These are phyloP conservation scores for Prionace glauca DNA, from an alignment of 2,797 vertebrate species.

Conservation along the genomic window DNA sequence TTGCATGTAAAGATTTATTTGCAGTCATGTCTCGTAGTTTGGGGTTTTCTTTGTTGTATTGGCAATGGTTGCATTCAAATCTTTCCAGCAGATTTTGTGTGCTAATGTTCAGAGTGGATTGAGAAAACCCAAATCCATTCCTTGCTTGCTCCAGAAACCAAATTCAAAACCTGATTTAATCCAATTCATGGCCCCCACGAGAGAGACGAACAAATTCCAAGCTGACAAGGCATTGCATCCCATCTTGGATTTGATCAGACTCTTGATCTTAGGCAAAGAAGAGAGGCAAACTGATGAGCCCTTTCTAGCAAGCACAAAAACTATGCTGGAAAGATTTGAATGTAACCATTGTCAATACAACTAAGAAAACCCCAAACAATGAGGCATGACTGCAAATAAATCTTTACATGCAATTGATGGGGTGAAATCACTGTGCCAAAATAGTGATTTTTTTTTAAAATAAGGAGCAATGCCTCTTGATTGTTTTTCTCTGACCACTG, in stretches of 20 bases:
- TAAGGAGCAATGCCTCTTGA: not conserved
- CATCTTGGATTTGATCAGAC: too few species aligned
- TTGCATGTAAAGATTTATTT: not conserved
- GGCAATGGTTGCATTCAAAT: not conserved
- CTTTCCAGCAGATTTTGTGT: not conserved
- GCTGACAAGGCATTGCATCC: too few species aligned
- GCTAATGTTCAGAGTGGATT: too few species aligned
- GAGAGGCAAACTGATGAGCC: not conserved
- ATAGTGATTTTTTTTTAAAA: not conserved
- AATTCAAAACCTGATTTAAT: too few species aligned
- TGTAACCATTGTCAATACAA: not conserved
- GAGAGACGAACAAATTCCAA: too few species aligned
- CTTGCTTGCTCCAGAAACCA: too few species aligned
- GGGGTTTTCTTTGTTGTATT: not conserved
- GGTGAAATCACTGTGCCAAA: not conserved
- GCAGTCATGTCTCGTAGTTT: not conserved
- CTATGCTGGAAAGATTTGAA: not conserved
- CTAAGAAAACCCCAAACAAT: not conserved
- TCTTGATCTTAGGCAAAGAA: too few species aligned
- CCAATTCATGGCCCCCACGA: too few species aligned
- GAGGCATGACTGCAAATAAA: not conserved
- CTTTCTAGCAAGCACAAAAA: not conserved
- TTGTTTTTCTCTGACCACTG: not conserved
- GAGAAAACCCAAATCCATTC: too few species aligned
- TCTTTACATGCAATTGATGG: not conserved